A percentile compares a stretch with the other conserved stretches of the same genome.
phyloP scores from a whole-genome alignment of 2,888 invertebrate species.

The Cylindroiulus punctatus region DNA sequence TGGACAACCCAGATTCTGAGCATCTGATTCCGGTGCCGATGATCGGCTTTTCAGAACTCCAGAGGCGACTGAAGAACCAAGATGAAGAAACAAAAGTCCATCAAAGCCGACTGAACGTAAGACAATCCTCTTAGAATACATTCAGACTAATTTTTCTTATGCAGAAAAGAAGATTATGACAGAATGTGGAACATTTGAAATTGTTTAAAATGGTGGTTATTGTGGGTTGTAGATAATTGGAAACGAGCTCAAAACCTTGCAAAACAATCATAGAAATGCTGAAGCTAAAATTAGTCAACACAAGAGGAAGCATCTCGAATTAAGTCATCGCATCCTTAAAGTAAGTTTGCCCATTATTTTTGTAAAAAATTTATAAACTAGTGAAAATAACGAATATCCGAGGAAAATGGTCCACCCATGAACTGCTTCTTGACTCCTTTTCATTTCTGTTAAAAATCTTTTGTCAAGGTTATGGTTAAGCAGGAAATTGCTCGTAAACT shows the following conservation, averaged over 20 bases:
- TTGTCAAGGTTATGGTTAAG: constrained; percentile 79
- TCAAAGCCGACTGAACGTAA: constrained; percentile 79
- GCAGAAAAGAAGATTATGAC: no score
- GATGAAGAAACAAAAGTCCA: constrained; percentile 84
- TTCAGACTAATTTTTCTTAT: not conserved
- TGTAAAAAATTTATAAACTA: no score
- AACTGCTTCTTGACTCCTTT: not conserved
- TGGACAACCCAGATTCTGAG: constrained; percentile 92
- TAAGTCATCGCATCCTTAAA: constrained; percentile 85
- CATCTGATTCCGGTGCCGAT: constrained; percentile 93
- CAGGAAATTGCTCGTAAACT: constrained; percentile 90
- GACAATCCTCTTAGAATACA: not conserved
- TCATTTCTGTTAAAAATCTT: not conserved
- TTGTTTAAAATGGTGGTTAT: not conserved
- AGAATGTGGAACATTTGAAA: no score
- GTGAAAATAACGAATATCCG: no score
- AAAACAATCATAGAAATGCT: constrained; percentile 82
- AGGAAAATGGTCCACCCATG: no score
- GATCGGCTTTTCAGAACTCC: constrained; percentile 80
- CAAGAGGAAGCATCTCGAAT: constrained; percentile 80
- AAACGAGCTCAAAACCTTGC: constrained; percentile 67
- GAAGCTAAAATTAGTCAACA: constrained; percentile 84
- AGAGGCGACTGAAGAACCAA: constrained; percentile 80
- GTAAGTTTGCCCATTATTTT: no score
- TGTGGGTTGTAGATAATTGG: constrained; percentile 30